These are phyloP conservation scores for Drusus annulatus DNA, from an alignment of 1,140 invertebrate genomes.

Conservation along the genomic window DNA sequence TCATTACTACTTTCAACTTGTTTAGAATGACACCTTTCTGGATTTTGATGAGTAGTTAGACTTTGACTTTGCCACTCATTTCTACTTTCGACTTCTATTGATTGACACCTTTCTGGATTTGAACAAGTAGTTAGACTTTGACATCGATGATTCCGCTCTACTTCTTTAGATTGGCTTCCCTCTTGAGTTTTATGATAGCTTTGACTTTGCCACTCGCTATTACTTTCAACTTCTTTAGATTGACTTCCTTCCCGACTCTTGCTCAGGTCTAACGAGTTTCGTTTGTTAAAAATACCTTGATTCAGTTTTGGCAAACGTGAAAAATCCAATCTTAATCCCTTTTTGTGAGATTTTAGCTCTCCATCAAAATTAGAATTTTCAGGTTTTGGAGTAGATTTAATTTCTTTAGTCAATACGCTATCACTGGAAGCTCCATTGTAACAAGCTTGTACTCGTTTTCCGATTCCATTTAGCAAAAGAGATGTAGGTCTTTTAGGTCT, in stretches of 20 bases:
- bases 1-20: no score
- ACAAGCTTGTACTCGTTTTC: constrained; percentile 63
- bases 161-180: no score
- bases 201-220: background rate
- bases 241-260: constrained; percentile 50
- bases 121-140: background rate
- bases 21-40: no score
- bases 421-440: constrained; percentile 64
- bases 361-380: constrained; percentile 58
- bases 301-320: constrained; percentile 74
- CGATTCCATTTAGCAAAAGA: constrained; percentile 68
- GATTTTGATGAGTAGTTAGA: background rate
- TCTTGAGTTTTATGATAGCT: no score
- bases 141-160: no score
- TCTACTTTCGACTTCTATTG: no score
- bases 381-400: constrained; percentile 60
- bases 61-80: background rate
- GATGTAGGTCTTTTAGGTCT: constrained; percentile 69
- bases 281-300: constrained; percentile 61
- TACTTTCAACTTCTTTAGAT: constrained; percentile 48
- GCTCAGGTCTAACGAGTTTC: constrained; percentile 52
- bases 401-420: constrained; percentile 59
- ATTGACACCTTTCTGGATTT: no score
- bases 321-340: constrained; percentile 79
- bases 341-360: constrained; percentile 64